Evolutionary conservation across 2,888 invertebrate species (phyloP), one percentile per base, ranked within the genome.

Genomic region (Agapostemon virescens): DNA sequence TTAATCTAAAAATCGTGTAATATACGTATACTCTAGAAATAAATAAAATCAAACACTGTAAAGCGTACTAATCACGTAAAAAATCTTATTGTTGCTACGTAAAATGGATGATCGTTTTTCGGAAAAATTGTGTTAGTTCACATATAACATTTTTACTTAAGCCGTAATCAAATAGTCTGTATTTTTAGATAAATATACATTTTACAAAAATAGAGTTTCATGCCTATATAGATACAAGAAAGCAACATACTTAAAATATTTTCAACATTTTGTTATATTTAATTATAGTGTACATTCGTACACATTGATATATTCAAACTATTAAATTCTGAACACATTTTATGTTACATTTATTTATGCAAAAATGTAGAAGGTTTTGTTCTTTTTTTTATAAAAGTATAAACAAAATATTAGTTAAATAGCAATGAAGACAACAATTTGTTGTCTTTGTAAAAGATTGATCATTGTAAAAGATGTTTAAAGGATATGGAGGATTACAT

Each of bases 21-120:
- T n/a, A 36, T 20, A 63, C n/a, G 33, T n/a, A 20, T 20, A 20
- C 20, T 26, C 15, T 23, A n/a, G 11, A 61, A 74, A 74, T 68
- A 61, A 68, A 63, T 42, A 23, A 64, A 15, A 64, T 9, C 52
- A 70, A 61, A n/a, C 13, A 61, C 42, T 33, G 15, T 42, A 58
- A 2, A 6, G 20, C 0, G 17, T 45, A 23, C 45, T 55, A 42
- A 33, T n/a, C 42, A 13, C 26, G 3, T 42, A 11, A 15, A 33
- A 74, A 30, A 20, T 38, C 52, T 15, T 30, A 67, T 67, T 38
- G 67, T 52, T 77, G 1, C 13, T 23, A 17, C 42, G 7, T 30
- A 55, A 66, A 67, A 45, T 15, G 52, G 63, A 38, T 13, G 40
- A 30, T 11, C 30, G n/a, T 67, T 63, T 52, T 30, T 33, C 52